Conservation (phyloP, 2,888 invertebrate species). For the Eledone cirrhosa region DNA sequence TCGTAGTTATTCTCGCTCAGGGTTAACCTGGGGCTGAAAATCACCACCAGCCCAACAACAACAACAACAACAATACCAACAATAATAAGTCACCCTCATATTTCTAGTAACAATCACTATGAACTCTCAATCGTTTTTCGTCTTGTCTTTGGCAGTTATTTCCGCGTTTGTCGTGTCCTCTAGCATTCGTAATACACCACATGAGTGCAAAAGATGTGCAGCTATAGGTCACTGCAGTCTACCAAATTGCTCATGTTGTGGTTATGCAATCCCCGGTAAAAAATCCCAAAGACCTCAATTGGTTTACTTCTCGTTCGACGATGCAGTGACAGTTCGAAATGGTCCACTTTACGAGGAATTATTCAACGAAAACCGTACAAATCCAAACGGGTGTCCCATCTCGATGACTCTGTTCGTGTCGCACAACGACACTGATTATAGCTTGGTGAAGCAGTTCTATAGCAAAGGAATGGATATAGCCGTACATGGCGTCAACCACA, state of each 20-base stretch:
- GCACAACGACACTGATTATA: conserved; percentile 23
- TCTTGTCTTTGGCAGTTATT: too few species aligned
- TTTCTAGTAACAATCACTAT: too few species aligned
- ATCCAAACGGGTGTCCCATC: conserved; percentile 36
- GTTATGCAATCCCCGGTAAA: neutral
- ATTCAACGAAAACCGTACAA: conserved; percentile 25
- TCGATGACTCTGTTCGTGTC: conserved; percentile 33
- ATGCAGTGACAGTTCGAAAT: conserved; percentile 28
- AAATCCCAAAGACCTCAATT: conserved; percentile 32
- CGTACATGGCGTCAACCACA: conserved; percentile 55
- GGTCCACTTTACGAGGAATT: conserved; percentile 31
- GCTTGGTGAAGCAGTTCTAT: conserved; percentile 48
- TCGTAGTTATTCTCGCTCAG: too few species aligned
- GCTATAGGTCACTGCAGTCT: neutral
- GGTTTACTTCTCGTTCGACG: conserved; percentile 33
- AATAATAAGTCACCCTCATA: too few species aligned
- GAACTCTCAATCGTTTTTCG: too few species aligned
- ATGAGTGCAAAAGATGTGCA: too few species aligned
- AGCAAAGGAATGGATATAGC: conserved; percentile 56
- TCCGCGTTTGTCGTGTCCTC: too few species aligned
- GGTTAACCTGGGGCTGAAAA: too few species aligned
- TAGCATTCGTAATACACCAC: too few species aligned
- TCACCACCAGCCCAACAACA: too few species aligned
- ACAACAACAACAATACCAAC: too few species aligned
- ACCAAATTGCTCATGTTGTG: conserved; percentile 17